A percentile compares a stretch with the other conserved stretches of the same genome.
Conservation (phyloP, 2,797 vertebrate species). For the Nyctibius grandis region DNA sequence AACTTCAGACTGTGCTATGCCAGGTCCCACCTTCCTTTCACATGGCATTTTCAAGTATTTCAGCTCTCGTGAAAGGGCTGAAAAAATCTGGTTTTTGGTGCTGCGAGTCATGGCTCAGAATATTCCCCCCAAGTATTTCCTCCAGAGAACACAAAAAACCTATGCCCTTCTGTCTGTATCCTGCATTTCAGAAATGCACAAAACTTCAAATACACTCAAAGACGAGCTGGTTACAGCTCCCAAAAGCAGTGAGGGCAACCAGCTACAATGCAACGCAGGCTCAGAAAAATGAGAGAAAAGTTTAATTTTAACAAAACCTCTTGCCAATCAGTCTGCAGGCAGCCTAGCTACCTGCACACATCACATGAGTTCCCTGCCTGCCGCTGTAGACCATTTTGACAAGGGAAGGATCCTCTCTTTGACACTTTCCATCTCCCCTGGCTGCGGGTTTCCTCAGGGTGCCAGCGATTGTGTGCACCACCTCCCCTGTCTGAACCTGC, state of each 20-base stretch:
- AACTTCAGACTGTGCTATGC: background rate
- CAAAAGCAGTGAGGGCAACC: accelerated
- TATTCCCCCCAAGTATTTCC: background rate
- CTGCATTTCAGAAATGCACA: background rate
- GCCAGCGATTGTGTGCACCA: background rate
- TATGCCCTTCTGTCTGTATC: accelerated
- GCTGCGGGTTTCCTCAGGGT: background rate
- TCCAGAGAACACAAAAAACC: background rate
- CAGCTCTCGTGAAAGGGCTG: background rate
- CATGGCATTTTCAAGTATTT: background rate
- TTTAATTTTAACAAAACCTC: background rate
- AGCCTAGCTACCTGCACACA: background rate
- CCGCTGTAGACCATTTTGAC: background rate
- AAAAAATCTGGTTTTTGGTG: background rate
- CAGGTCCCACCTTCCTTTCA: background rate
- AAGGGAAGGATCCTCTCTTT: background rate
- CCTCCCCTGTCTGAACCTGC: background rate
- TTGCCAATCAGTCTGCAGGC: background rate
- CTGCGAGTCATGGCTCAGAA: background rate
- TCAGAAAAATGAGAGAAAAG: background rate
- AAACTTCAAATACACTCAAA: background rate
- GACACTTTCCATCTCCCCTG: background rate
- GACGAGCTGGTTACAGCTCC: background rate
- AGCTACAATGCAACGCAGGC: accelerated
- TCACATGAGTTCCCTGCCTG: accelerated